Conservation (phyloP, 2,797 vertebrate species). For the Poeciliopsis infans region DNA sequence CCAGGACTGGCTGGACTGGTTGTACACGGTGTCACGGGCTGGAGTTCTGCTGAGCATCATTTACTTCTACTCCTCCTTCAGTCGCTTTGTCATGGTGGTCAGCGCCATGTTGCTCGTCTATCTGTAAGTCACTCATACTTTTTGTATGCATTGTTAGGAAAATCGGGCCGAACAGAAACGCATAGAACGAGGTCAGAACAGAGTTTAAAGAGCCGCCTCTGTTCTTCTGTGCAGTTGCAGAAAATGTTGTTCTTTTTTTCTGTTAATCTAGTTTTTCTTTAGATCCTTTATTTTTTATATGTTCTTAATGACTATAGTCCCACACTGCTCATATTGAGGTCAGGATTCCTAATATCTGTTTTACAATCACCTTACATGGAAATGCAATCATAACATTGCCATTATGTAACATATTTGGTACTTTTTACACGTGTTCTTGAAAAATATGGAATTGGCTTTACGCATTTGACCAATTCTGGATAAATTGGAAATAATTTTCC, state of each 20-base stretch:
- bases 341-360: background rate
- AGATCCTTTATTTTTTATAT: background rate
- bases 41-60: conserved; percentile 95
- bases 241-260: background rate
- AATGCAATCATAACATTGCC: background rate
- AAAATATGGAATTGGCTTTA: background rate
- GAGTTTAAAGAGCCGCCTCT: background rate
- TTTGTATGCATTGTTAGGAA: background rate
- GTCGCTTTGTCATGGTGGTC: conserved; percentile 94
- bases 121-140: conserved; percentile 83
- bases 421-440: background rate
- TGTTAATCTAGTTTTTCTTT: background rate
- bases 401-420: background rate
- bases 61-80: conserved; percentile 98
- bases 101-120: conserved; percentile 96
- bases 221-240: background rate
- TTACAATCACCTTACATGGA: background rate
- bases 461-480: background rate
- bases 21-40: conserved; percentile 92
- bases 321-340: background rate
- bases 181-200: background rate
- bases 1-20: conserved; percentile 97
- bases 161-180: background rate
- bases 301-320: background rate
- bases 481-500: background rate